Evolutionary conservation across 1,140 invertebrate species (phyloP).

Genomic region (Cyrtorhinus lividipennis): DNA sequence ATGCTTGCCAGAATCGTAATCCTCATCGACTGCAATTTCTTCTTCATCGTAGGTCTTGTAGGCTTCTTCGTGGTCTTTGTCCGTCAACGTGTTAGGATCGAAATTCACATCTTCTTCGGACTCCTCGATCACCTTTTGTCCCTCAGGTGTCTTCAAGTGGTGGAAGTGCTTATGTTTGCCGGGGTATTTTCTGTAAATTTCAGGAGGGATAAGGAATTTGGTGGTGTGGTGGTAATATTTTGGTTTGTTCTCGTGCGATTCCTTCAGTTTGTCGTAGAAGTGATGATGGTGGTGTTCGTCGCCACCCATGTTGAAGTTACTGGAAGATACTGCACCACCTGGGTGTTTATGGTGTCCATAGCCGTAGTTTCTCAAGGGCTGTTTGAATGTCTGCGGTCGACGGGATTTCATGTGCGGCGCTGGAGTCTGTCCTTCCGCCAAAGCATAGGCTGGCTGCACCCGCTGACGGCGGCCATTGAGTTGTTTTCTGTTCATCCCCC

Average conservation of each 20-base stretch:
- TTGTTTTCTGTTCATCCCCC: background rate
- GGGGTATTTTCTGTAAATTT: background rate
- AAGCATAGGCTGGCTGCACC: background rate
- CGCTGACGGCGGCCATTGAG: constrained; percentile 8
- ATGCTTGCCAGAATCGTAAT: background rate
- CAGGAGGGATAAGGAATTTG: constrained; percentile 5
- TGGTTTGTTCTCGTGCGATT: constrained; percentile 8
- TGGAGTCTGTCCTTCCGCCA: background rate
- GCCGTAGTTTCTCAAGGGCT: background rate
- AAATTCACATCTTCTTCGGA: background rate
- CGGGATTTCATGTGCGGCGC: background rate
- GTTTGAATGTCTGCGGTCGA: background rate
- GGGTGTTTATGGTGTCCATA: background rate
- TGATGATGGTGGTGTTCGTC: constrained; percentile 18
- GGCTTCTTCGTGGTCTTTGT: constrained; percentile 15
- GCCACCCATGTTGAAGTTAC: background rate
- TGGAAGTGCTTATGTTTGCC: constrained; percentile 16
- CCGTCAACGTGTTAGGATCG: constrained; percentile 5
- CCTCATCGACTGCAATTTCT: background rate
- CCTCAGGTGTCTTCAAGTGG: constrained; percentile 13
- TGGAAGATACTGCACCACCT: background rate
- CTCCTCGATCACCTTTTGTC: background rate
- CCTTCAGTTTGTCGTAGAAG: constrained; percentile 14
- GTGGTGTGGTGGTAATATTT: background rate
- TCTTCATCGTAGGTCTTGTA: constrained; percentile 15